Conservation (phyloP, 1,140 invertebrate genomes). For the Diabrotica undecimpunctata region DNA sequence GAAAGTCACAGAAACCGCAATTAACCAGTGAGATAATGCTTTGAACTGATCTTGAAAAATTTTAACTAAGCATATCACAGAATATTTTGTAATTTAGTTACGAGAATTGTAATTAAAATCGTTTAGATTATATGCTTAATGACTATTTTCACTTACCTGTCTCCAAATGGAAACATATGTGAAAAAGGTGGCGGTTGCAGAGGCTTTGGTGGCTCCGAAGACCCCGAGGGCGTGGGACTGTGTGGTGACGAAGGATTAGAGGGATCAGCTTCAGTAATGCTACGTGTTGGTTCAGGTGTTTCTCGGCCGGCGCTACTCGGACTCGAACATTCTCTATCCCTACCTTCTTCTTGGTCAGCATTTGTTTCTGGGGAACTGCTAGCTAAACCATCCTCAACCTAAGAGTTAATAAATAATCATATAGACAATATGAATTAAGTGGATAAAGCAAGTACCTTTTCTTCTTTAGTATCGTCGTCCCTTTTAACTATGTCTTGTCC, state of each 20-base stretch:
- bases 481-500: constrained; percentile 60
- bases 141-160: constrained; percentile 35
- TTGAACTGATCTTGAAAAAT: too few species aligned
- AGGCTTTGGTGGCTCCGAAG: constrained; percentile 37
- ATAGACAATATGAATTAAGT: background rate
- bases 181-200: constrained; percentile 38
- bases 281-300: constrained; percentile 34
- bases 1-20: too few species aligned
- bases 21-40: too few species aligned
- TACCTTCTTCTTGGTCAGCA: constrained; percentile 34
- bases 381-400: constrained; percentile 32
- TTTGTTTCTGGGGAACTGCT: constrained; percentile 37
- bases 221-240: constrained; percentile 40
- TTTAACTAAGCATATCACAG: too few species aligned
- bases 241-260: constrained; percentile 40
- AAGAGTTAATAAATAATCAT: background rate
- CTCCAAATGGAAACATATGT: constrained; percentile 45
- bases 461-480: constrained; percentile 51
- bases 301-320: constrained; percentile 38
- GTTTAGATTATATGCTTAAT: too few species aligned
- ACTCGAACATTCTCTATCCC: constrained; percentile 40
- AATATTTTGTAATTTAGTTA: too few species aligned
- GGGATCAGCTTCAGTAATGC: constrained; percentile 31
- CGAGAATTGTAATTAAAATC: too few species aligned
- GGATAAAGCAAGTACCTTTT: constrained; percentile 42